Evolutionary conservation across 37 sponge, comb jelly and placozoan genomes (phyloP), one percentile per base, ranked within the genome.

Genomic region (Crambe crambe): DNA sequence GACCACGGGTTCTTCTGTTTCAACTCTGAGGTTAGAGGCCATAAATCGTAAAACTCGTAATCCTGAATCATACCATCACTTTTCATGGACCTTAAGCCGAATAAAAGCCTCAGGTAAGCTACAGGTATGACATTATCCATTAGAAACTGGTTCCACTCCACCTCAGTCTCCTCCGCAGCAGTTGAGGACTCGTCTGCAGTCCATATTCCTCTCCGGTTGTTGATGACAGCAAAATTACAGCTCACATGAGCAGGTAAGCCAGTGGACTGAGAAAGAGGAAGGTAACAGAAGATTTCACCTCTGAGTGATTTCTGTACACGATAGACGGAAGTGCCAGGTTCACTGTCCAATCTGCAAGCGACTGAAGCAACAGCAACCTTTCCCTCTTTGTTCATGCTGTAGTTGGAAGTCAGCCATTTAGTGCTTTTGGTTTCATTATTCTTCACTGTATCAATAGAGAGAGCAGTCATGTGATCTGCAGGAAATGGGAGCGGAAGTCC

Each of bases 191-290:
- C 59, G 58, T 78, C 74, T 22, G 80, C 6, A 22, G 76, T 80
- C 89, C 89, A 89, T 17, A 89, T 73, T 35, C 85, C 89, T 73
- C 90, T 72, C 29, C 90, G 65, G 71, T 89, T 85, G 42, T 59
- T 77, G 3, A 64, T 62, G 32, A 89, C 90, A 38, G 90, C 80
- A 89, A 89, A 85, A 47, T 78, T 80, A 36, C 74, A 56, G 59
- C 75, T 85, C 20, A 89, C 77, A 68, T 89, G 90, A 3, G 85
- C 85, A 1, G 90, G 90, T 20, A 89, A 68, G 23, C 90, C 90
- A 34, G 90, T 80, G 41, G 65, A 31, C 5, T 47, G 39, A n/a
- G 76, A 61, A 2, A 85, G 43, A 26, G 84, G 86, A 1, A 80
- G 71, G 34, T 68, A 85, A 64, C 85, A 89, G 27, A 83, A 84